Base-by-base conservation (phyloP, 2,888 invertebrate genomes). In the Apotomis capreana region DNA sequence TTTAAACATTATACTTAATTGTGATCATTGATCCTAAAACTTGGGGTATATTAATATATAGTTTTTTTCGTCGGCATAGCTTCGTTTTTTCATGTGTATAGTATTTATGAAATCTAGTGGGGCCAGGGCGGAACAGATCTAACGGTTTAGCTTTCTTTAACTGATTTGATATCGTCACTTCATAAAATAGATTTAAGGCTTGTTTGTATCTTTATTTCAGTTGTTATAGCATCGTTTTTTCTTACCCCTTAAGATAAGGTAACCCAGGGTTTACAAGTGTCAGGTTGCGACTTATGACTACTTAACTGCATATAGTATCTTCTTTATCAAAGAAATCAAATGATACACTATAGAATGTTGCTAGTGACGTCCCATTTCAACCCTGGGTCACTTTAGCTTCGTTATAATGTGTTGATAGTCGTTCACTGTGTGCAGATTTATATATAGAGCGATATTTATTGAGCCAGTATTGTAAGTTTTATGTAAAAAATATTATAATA, bases 121-220 rank as follows among this genome's bases (percentile, higher is more conserved):
- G 37, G 62, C 26, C 26, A 40, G 37, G 9, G 52, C 52, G 9
- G 15, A 36, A 3, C 40, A 4, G 37, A 52, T 63, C 51, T 37
- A 63, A 63, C 37, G 51, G 52, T 52, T 63, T 40, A 12, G 26
- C 26, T 65, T 57, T n/a, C 13, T 57, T 13, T 46, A 44, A 26
- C 46, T 55, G 9, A 6, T 12, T 49, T 44, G 5, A 44, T 44
- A 44, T 54, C 2, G 3, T 64, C 54, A 15, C 15, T 13, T 44
- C 4, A 12, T 65, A 15, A 5, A 64, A 5, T 52, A 64, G 26
- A 44, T 46, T 57, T 46, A 44, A 65, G 55, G 8, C n/a, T 36
- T 57, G 44, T 55, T 57, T 65, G 55, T 65, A 65, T 57, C 44
- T 65, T 36, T 65, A 8, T 63, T 52, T 63, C 9, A 62, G 13